These are phyloP conservation scores for Leptoclinus maculatus DNA, from an alignment of 2,797 vertebrate genomes.

Conservation along the genomic window DNA sequence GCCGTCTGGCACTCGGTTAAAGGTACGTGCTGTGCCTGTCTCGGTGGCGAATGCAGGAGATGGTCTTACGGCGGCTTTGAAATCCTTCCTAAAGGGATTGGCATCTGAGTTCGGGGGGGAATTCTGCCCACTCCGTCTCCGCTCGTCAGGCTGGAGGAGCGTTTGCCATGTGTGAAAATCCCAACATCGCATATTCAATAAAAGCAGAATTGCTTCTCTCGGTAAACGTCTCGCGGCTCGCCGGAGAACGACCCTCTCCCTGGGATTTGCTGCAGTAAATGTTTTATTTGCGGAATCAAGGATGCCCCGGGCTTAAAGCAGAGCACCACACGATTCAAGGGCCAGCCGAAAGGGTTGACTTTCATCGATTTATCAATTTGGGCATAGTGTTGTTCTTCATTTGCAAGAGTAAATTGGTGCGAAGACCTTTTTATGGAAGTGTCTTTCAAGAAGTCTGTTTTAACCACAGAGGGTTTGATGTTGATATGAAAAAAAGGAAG, in stretches of 20 bases:
- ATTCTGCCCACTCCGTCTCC: constrained; percentile 30
- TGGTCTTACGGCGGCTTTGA: constrained; percentile 47
- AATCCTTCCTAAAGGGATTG: constrained; percentile 42
- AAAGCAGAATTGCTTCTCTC: constrained; percentile 22
- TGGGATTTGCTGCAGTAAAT: neutral
- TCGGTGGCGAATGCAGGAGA: constrained; percentile 37
- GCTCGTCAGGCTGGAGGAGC: constrained; percentile 24
- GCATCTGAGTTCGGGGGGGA: constrained; percentile 24
- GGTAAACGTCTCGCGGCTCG: constrained; percentile 12
- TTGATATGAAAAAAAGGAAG: neutral
- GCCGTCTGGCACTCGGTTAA: constrained; percentile 35
- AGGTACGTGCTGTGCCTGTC: constrained; percentile 26
- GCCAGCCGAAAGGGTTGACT: constrained; percentile 10
- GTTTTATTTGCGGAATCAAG: constrained; percentile 11
- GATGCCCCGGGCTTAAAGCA: constrained; percentile 9
- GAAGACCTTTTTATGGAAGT: constrained; percentile 5
- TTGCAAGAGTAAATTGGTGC: neutral
- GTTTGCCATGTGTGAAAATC: constrained; percentile 1
- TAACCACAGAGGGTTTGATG: constrained; percentile 1
- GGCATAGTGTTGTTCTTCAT: neutral
- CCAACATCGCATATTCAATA: constrained; percentile 32
- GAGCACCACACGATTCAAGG: constrained; percentile 8
- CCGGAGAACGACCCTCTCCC: neutral
- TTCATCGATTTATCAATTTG: constrained; percentile 7
- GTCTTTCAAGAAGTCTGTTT: neutral